Evolutionary conservation across 2,113 vertebrate species (phyloP), one percentile per base, ranked within the genome.

Genomic region (Lamprologus tigripictilis): DNA sequence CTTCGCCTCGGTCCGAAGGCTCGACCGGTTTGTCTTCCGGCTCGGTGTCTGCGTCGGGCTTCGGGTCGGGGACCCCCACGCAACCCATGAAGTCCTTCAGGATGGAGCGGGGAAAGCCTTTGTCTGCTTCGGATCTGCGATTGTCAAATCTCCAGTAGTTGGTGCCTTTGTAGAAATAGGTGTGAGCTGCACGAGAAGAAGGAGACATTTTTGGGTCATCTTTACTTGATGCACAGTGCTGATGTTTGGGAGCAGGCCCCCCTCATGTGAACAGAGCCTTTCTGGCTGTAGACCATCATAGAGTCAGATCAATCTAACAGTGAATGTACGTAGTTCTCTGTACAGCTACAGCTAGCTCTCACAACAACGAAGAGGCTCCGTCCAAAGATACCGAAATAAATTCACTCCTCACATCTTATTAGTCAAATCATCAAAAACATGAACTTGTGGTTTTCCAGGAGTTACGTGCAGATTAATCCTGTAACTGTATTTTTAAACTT

Each of bases 61-160:
- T 95, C 0, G 96, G 96, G 57, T 95, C 90, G n/a, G 96, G 92
- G n/a, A 94, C 96, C 0, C 95, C 96, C 3, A 94, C 93, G 83
- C 99, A 99, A 88, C 99, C 98, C 99, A 99, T 99, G 95, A 98
- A 99, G 89, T 99, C 98, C 85, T 97, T 97, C 35, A 99, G 94
- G 92, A 99, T 98, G 84, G 99, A 99, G 94, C 98, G 98, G 21
- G 99, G 99, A 90, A 97, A 99, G 86, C 98, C 98, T 0, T 97
- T 95, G 85, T 99, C 99, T 1, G 97, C 97, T 35, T 97, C 97
- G 73, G 97, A 96, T 61, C 93, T 96, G 85, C 90, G 97, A 3
- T 99, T 99, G 96, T 99, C 97, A 0, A 99, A 98, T 86, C 98
- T 98, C 99, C 99, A 99, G 96, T 99, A 99, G 88, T 96, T 97